A percentile compares a stretch with the other conserved stretches of the same genome.
Evolutionary conservation across 2,113 vertebrate species (phyloP).

Genomic region (Epinephelus cyanopodus): DNA sequence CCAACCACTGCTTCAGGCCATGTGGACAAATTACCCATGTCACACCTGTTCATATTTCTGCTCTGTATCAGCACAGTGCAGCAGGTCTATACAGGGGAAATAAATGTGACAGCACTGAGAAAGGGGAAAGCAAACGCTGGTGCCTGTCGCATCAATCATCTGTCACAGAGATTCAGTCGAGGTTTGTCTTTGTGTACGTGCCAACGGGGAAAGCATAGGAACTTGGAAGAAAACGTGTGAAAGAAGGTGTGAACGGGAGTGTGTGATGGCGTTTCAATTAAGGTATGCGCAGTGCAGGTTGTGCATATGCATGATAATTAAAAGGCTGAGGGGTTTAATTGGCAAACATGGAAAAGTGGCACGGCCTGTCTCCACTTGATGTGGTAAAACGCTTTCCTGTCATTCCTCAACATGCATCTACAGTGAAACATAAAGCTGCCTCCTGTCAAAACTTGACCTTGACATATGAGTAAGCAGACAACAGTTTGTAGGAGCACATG

Average conservation of each 20-base stretch:
- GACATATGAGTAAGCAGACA: neutral
- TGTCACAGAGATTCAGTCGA: constrained; percentile 27
- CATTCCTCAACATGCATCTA: neutral
- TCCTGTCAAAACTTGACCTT: neutral
- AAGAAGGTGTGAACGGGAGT: neutral
- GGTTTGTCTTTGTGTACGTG: constrained; percentile 15
- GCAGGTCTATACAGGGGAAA: constrained; percentile 56
- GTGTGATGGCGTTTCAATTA: neutral
- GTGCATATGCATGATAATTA: neutral
- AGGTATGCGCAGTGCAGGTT: neutral
- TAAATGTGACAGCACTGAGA: constrained; percentile 57
- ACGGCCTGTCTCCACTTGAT: neutral
- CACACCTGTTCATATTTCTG: constrained; percentile 70
- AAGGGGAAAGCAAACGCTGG: constrained; percentile 41
- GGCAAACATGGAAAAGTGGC: neutral
- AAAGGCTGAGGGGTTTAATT: neutral
- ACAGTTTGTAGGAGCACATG: neutral
- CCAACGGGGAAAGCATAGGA: neutral
- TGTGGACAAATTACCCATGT: constrained; percentile 69
- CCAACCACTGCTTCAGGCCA: constrained; percentile 44
- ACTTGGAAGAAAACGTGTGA: neutral
- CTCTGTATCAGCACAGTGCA: constrained; percentile 71
- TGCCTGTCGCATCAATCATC: constrained; percentile 61
- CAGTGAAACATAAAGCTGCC: neutral
- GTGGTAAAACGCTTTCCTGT: neutral